Conservation (phyloP, 2,797 vertebrate species). For the Apogon talboti region DNA sequence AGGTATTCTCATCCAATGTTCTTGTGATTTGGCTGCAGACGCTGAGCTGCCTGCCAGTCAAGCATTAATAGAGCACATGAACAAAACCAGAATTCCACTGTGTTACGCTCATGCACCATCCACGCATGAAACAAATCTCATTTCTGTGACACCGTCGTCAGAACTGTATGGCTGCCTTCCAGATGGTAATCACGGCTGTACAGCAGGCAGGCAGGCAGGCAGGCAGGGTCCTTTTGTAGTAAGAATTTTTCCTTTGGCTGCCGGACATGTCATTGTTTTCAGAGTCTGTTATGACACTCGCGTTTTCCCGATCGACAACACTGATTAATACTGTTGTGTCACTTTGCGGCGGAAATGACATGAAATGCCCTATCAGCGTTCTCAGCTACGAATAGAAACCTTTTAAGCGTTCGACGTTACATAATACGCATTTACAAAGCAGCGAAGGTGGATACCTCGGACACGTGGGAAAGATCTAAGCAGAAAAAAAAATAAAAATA, state of each 20-base stretch:
- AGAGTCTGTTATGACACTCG: conserved; percentile 47
- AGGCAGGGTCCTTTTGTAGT: conserved; percentile 8
- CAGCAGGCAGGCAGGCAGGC: conserved; percentile 36
- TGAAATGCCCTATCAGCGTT: conserved; percentile 30
- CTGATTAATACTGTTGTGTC: conserved; percentile 50
- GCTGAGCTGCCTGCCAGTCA: conserved; percentile 41
- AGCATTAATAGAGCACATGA: conserved; percentile 39
- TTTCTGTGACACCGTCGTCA: conserved; percentile 36
- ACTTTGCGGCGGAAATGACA: conserved; percentile 44
- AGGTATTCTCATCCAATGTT: conserved; percentile 48
- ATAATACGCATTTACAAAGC: not conserved
- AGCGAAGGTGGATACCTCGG: conserved; percentile 13
- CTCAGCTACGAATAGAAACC: conserved; percentile 24
- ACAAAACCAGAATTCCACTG: conserved; percentile 32
- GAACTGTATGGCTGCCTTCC: conserved; percentile 44
- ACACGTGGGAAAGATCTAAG: conserved; percentile 8
- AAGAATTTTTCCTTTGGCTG: conserved; percentile 1
- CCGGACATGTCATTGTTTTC: conserved; percentile 35
- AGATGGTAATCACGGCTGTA: conserved; percentile 48
- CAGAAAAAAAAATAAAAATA: conserved; percentile 8
- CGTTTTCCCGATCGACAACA: conserved; percentile 46
- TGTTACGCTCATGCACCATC: conserved; percentile 23
- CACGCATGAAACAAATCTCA: conserved; percentile 49
- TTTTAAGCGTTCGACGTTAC: conserved; percentile 21
- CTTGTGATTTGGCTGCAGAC: conserved; percentile 57